These are phyloP conservation scores for Norana najaformis DNA, from an alignment of 2,888 invertebrate genomes.

Conservation along the genomic window DNA sequence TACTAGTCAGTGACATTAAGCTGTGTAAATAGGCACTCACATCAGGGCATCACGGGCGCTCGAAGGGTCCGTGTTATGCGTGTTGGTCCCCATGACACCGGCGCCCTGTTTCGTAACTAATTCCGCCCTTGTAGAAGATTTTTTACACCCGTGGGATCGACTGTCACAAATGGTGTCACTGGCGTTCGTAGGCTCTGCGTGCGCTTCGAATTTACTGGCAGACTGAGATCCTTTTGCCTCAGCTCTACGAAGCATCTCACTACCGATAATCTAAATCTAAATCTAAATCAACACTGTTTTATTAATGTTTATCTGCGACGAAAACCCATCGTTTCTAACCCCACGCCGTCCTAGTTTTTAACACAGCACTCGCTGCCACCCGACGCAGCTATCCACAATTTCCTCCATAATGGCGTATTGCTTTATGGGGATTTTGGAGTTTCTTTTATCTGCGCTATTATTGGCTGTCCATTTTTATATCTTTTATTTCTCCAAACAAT, in stretches of 20 bases:
- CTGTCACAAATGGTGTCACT: neutral
- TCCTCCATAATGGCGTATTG: neutral
- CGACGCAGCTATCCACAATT: neutral
- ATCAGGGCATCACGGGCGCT: neutral
- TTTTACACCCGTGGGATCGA: neutral
- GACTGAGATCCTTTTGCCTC: neutral
- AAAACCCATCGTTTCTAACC: neutral
- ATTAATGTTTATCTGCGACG: neutral
- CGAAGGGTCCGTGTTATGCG: neutral
- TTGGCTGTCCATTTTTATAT: neutral
- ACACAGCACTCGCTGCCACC: neutral
- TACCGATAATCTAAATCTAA: no score
- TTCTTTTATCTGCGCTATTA: neutral
- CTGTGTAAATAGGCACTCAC: neutral
- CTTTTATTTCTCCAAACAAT: no score
- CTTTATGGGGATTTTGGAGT: neutral
- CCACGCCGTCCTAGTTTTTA: neutral
- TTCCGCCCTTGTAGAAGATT: neutral
- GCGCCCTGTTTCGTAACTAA: neutral
- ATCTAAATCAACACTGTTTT: neutral
- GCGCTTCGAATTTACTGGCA: neutral
- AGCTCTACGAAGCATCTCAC: neutral
- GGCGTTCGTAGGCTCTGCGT: neutral
- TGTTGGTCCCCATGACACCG: neutral
- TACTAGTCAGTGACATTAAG: neutral